Evolutionary conservation across 2,113 vertebrate genomes (phyloP), one percentile per base, ranked within the genome.

Genomic region (Lepus americanus): DNA sequence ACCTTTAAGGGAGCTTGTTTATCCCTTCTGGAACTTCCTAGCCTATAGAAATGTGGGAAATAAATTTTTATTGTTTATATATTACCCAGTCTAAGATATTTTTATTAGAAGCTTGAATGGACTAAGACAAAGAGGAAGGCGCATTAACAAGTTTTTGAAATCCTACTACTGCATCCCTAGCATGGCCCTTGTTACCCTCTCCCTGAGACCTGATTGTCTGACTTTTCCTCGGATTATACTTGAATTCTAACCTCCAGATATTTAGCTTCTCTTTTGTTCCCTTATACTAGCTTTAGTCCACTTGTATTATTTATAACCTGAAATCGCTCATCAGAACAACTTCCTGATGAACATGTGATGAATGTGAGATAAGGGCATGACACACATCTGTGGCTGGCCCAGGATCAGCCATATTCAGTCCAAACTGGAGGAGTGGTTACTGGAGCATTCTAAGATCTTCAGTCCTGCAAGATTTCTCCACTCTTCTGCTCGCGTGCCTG

Each of bases 271-370:
- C 17, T 78, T 74, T 87, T 76, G 59, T 36, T 12, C 1, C 23
- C 61, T 78, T 84, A 83, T 51, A 0, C 19, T 74, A 81, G 12
- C 6, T 89, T 64, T 36, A 95, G n/a, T 89, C 39, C 9, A 6
- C 67, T 92, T 76, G n/a, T 25, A 27, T 61, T 81, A 53, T 25
- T 69, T 70, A 59, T 63, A 80, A 69, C 36, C 61, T 31, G 78
- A 95, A n/a, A 36, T 19, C n/a, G 29, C 51, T 63, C 85, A 79
- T 94, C 20, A 59, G 79, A 51, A 78, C 80, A 39, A 74, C 59
- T 84, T 55, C 27, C 8, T 69, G 33, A 81, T 76, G 69, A 73
- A 82, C 73, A 88, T 36, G 69, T 44, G 36, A n/a, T 64, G 27
- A 74, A 63, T 76, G 39, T 64, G 39, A 85, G n/a, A 89, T 51